Base-by-base conservation (phyloP, 2,797 vertebrate genomes). In the Sphenopsis melanotis region DNA sequence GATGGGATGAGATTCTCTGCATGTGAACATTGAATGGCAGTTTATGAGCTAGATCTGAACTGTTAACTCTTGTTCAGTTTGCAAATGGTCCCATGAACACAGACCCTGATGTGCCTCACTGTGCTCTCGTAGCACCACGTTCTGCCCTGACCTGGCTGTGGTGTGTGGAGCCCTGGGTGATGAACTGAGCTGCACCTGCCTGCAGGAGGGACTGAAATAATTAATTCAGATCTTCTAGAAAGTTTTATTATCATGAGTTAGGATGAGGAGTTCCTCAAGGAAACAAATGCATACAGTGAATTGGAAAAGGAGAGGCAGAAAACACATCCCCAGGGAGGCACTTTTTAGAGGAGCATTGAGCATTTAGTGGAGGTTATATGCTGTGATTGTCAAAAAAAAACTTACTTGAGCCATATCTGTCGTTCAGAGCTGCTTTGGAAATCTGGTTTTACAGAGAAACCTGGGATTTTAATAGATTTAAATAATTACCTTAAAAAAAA, bases 81-180 rank as follows among this genome's bases (percentile, higher is more conserved):
- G 53, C 29, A 57, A 1, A 3, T 4, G 39, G 3, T 39, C 0
- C 15, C 11, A 0, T 1, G 15, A 27, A 2, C 37, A 1, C 4
- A 1, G 49, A 22, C 0, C 0, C 23, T 36, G 57, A 14, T 0
- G 12, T 42, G n/a, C 9, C 41, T 37, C 1, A 0, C 12, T 49
- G 13, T 34, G 44, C 34, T 64, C 55, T 68, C 0, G 0, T 15
- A 11, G 50, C 4, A 9, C 59, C 4, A 1, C 2, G 0, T 32
- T 34, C 14, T 59, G 4, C 44, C 27, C n/a, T 47, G 52, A 3
- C 2, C 0, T 2, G 13, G 19, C 57, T 49, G 19, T 6, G 41
- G 2, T 16, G 19, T 17, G 29, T 29, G 32, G 8, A 11, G 3
- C 18, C 15, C 1, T 37, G 66, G 5, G 7, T 9, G 10, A 4